phyloP scores from a whole-genome alignment of 2,888 invertebrate genomes.

The Rhingia campestris region DNA sequence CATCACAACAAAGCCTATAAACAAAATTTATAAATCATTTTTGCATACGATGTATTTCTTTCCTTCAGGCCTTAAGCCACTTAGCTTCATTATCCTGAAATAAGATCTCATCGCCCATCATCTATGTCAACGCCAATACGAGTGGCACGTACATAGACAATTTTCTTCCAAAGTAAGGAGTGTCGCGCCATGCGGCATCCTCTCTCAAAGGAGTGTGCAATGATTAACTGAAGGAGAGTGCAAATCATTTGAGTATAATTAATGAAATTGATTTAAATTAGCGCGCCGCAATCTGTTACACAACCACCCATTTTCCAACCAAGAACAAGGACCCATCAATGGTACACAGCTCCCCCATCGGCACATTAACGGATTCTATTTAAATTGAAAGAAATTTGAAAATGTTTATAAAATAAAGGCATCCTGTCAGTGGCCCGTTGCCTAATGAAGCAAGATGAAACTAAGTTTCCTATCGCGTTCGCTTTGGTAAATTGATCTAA shows the following conservation, averaged over 20 bases:
- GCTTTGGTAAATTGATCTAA: constrained; percentile 34
- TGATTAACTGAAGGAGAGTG: constrained; percentile 28
- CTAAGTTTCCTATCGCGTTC: constrained; percentile 18
- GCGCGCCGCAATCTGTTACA: constrained; percentile 51
- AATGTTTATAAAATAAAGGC: no score
- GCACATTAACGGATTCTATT: background rate
- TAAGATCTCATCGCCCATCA: constrained; percentile 39
- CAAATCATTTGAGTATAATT: constrained; percentile 53
- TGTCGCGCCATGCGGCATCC: background rate
- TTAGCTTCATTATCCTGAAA: constrained; percentile 47
- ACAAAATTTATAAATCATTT: constrained; percentile 13
- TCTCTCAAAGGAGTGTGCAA: background rate
- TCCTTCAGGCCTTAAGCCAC: constrained; percentile 1
- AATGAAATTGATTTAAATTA: constrained; percentile 61
- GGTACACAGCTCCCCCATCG: background rate
- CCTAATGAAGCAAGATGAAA: background rate
- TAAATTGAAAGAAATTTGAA: background rate
- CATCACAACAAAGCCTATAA: no score
- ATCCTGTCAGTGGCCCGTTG: background rate
- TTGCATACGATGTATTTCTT: background rate
- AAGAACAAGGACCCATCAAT: no score
- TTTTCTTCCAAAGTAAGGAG: background rate
- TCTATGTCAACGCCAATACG: background rate
- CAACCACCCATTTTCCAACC: constrained; percentile 35
- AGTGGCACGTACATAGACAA: background rate